A percentile compares a stretch with the other conserved stretches of the same genome.
Conservation (phyloP, 2,888 invertebrate genomes). For the Chaetogeoica ovagalla region DNA sequence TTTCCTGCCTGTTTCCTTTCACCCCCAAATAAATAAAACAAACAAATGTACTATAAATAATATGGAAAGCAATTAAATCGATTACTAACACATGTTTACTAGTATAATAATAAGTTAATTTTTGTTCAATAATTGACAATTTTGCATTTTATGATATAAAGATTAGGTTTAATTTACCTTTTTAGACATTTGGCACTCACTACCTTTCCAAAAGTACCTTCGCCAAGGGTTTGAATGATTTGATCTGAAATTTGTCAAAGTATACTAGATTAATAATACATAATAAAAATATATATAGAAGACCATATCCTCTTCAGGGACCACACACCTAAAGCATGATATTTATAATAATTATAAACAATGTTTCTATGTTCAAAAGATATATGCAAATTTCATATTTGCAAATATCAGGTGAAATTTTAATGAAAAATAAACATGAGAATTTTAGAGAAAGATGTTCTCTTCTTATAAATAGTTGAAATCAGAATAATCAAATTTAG, state of each 20-base stretch:
- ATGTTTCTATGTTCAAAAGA: slow-evolving; percentile 22
- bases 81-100: too few species aligned
- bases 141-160: not conserved
- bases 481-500: slow-evolving; percentile 9
- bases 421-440: slow-evolving; percentile 14
- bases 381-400: slow-evolving; percentile 29
- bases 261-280: slow-evolving; percentile 50
- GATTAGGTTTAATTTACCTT: slow-evolving; percentile 60
- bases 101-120: not conserved
- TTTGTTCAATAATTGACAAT: not conserved
- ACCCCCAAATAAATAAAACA: not conserved
- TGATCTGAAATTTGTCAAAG: slow-evolving; percentile 82
- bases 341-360: slow-evolving; percentile 34
- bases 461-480: slow-evolving; percentile 11
- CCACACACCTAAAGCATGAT: slow-evolving; percentile 18
- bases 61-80: not conserved
- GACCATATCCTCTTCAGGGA: slow-evolving; percentile 14
- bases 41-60: not conserved
- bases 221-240: slow-evolving; percentile 96
- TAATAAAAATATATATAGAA: not conserved
- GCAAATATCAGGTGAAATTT: slow-evolving; percentile 40
- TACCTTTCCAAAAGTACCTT: slow-evolving; percentile 99
- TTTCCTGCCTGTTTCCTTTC: not conserved
- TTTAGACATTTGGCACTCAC: slow-evolving; percentile 96
- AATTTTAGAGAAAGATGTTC: slow-evolving; percentile 18